phyloP scores from a whole-genome alignment of 1,140 invertebrate species.

The Cherax destructor region DNA sequence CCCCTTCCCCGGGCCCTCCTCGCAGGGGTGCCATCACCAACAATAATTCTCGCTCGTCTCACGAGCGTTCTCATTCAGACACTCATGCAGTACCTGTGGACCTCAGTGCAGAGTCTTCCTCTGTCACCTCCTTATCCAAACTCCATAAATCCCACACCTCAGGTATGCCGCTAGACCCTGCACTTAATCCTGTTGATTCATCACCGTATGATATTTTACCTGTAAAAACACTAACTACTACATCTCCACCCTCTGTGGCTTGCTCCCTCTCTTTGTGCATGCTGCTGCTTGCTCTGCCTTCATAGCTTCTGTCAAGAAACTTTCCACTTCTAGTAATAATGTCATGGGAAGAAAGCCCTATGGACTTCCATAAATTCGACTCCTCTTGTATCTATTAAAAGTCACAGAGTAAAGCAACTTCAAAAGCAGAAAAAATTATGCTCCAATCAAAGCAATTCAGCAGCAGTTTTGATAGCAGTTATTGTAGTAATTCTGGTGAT shows the following conservation, averaged over 20 bases:
- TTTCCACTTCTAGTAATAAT: constrained; percentile 48
- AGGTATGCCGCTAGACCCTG: constrained; percentile 78
- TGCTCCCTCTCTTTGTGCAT: constrained; percentile 55
- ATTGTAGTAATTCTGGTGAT: not conserved
- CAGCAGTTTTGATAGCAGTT: constrained; percentile 40
- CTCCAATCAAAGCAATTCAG: constrained; percentile 14
- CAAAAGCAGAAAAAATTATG: constrained; percentile 17
- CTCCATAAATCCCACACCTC: constrained; percentile 87
- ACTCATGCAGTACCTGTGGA: constrained; percentile 88
- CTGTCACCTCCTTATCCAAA: constrained; percentile 90
- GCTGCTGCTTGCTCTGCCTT: constrained; percentile 64
- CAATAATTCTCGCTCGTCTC: constrained; percentile 75
- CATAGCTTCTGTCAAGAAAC: constrained; percentile 57
- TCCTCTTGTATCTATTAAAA: constrained; percentile 4
- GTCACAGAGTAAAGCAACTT: not conserved
- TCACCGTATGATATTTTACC: not conserved
- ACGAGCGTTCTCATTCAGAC: constrained; percentile 93
- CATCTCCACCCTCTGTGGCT: constrained; percentile 18
- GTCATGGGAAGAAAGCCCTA: not conserved
- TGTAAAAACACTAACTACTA: constrained; percentile 4
- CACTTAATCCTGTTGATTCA: constrained; percentile 27
- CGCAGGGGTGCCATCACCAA: constrained; percentile 75
- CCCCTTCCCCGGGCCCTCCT: constrained; percentile 75
- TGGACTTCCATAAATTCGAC: constrained; percentile 21
- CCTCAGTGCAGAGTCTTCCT: constrained; percentile 94